Base-by-base conservation (phyloP, 2,888 invertebrate genomes). In the Atrina japonica region DNA sequence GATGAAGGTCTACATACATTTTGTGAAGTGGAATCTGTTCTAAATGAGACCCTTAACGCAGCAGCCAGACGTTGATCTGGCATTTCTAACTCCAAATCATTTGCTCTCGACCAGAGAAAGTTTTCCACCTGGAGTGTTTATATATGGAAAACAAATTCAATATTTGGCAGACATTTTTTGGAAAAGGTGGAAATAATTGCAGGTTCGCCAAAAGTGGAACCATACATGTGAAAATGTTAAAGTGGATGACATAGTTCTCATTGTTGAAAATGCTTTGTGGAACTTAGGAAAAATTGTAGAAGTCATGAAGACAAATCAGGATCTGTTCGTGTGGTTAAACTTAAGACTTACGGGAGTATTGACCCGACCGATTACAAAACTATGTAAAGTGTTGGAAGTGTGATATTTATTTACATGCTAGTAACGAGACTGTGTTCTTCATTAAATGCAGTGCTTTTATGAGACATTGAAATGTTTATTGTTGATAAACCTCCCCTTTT, bases 301-400 rank as follows among this genome's bases (percentile, higher is more conserved):
- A 41, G 30, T 59, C 7, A 35, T 60, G 29, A 14, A 40, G 60
- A 67, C 52, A 59, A 56, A 40, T 25, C 59, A 59, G 41, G 49
- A n/a, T 30, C 60, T 35, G 41, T 41, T 35, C 27, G 60, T 43
- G 16, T 67, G 0, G 60, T 43, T n/a, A 67, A 60, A 50, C 41
- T 67, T 9, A 67, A 52, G 35, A 60, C 60, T 14, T 18, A 50
- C 43, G 5, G 50, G 45, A 30, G 35, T 16, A 6, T 61, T 67
- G 30, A 53, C 18, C 21, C 47, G 56, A 30, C 61, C 68, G 14
- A 40, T 68, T 25, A 23, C 41, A n/a, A 68, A 68, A 68, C 61
- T 68, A 3, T 63, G 61, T 56, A 30, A 30, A 23, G 35, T 67
- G 50, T 35, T 67, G n/a, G 67, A 67, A 67, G 16, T 52, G 45